A percentile compares a stretch with the other conserved stretches of the same genome.
Evolutionary conservation across 1,140 invertebrate genomes (phyloP).

Genomic region (Diorhabda sublineata): DNA sequence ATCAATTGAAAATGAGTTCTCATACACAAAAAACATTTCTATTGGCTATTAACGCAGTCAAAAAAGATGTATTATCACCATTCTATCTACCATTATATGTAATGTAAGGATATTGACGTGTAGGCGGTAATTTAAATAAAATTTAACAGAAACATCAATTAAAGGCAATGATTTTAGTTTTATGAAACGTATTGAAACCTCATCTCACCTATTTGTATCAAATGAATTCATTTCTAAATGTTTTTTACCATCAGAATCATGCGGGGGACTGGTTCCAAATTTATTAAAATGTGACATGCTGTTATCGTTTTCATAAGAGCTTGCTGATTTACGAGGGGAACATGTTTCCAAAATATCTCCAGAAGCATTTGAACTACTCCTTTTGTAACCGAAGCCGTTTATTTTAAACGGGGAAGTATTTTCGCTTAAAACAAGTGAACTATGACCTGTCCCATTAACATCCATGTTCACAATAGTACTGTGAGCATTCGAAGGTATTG

Average conservation of each 20-base stretch:
- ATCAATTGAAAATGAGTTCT: too few species aligned
- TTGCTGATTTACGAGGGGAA: background rate
- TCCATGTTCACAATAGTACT: slow-evolving; percentile 1
- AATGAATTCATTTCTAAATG: slow-evolving; percentile 35
- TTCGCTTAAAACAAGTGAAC: background rate
- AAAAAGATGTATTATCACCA: too few species aligned
- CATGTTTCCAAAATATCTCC: background rate
- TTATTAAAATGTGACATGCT: slow-evolving; percentile 26
- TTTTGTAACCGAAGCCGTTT: background rate
- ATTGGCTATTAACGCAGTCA: too few species aligned
- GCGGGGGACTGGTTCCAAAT: slow-evolving; percentile 32
- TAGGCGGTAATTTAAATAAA: too few species aligned
- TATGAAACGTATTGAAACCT: background rate
- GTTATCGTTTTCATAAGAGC: slow-evolving; percentile 2
- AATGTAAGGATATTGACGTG: too few species aligned
- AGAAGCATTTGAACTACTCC: background rate
- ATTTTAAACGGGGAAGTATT: background rate
- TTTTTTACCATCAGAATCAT: slow-evolving; percentile 23
- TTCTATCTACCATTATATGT: too few species aligned
- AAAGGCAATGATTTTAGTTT: too few species aligned
- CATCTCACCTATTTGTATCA: slow-evolving; percentile 34
- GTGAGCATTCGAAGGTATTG: background rate
- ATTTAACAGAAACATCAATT: too few species aligned
- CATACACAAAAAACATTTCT: too few species aligned
- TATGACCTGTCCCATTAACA: background rate